Evolutionary conservation across 1,140 invertebrate genomes (phyloP).

Genomic region (Bombus pyrosoma): DNA sequence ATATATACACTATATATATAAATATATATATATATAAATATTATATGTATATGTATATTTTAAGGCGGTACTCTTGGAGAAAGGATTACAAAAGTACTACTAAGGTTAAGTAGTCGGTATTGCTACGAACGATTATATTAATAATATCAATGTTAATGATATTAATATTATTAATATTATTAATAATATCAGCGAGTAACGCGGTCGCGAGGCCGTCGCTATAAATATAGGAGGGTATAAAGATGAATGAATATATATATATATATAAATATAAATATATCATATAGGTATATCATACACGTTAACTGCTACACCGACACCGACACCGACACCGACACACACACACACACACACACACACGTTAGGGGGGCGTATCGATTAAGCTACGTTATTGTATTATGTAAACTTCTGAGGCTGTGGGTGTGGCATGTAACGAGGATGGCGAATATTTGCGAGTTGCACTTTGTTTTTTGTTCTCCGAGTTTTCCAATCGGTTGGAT

Average conservation of each 20-base stretch:
- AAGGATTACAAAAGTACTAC: conserved; percentile 40
- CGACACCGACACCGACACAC: neutral
- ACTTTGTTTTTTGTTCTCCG: conserved; percentile 17
- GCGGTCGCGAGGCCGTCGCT: conserved; percentile 6
- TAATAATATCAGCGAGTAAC: conserved; percentile 42
- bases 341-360: too few relatives aligned
- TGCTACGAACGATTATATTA: conserved; percentile 35
- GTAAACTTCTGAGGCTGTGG: conserved; percentile 74
- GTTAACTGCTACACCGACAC: neutral
- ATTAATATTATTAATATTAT: conserved; percentile 48
- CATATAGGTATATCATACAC: conserved; percentile 21
- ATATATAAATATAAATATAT: conserved; percentile 50
- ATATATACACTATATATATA: conserved; percentile 51
- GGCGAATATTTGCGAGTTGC: conserved; percentile 58
- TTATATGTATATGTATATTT: conserved; percentile 63
- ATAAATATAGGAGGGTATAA: conserved; percentile 52
- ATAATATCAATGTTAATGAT: conserved; percentile 52
- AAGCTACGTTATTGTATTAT: conserved; percentile 59
- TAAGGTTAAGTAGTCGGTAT: conserved; percentile 57
- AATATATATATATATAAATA: conserved; percentile 43
- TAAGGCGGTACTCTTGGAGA: conserved; percentile 29
- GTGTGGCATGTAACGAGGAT: conserved; percentile 71
- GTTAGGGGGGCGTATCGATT: conserved; percentile 34
- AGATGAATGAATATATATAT: conserved; percentile 36
- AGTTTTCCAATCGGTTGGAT: conserved; percentile 24